Evolutionary conservation across 2,113 vertebrate genomes (phyloP).

Genomic region (Corydoras sp.): DNA sequence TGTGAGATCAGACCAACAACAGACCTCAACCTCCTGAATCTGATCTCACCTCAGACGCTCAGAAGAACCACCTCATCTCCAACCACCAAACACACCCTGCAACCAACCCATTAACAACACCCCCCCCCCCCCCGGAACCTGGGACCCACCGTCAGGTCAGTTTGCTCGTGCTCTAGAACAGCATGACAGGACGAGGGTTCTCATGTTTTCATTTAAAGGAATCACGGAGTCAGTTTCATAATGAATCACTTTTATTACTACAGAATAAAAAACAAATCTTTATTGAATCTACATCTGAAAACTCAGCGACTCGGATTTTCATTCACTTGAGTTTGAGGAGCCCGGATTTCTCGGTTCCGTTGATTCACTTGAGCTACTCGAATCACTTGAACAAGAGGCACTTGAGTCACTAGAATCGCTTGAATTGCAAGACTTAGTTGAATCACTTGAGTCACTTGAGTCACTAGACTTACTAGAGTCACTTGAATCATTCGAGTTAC

Average conservation of each 20-base stretch:
- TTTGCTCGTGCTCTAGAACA: too few species aligned
- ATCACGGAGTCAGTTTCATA: not conserved
- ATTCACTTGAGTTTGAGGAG: not conserved
- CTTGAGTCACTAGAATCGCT: constrained; percentile 1
- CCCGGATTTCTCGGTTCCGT: not conserved
- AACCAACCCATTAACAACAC: too few species aligned
- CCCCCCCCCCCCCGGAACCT: too few species aligned
- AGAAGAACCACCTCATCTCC: too few species aligned
- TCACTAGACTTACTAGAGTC: not conserved
- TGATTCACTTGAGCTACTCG: not conserved
- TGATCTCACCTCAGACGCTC: too few species aligned
- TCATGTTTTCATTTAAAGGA: not conserved
- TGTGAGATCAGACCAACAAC: too few species aligned
- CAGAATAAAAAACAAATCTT: not conserved
- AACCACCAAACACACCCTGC: too few species aligned
- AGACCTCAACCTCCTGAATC: too few species aligned
- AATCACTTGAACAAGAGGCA: not conserved
- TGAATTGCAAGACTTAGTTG: not conserved
- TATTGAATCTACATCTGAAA: too few species aligned
- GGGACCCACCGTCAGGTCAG: too few species aligned
- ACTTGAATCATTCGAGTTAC: not conserved
- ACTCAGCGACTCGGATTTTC: not conserved
- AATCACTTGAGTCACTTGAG: constrained; percentile 19
- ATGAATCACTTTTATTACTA: constrained; percentile 10
- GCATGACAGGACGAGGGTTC: too few species aligned